phyloP scores from a whole-genome alignment of 2,888 invertebrate genomes.

The Drosophila anomalata region DNA sequence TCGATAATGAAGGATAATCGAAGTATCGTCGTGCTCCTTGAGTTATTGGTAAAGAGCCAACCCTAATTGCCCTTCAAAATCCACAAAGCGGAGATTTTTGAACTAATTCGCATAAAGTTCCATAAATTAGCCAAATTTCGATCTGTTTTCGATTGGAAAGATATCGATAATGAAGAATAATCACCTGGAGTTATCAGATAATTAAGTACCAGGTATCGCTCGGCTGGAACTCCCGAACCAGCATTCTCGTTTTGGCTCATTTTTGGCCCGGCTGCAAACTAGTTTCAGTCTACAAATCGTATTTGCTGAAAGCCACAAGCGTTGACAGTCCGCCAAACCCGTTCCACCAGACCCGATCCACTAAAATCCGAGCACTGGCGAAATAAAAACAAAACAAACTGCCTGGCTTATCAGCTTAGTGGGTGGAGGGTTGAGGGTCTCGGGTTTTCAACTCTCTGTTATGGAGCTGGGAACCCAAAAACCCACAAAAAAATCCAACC shows the following conservation, averaged over 20 bases:
- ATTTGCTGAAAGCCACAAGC: conserved; percentile 68
- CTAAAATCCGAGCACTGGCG: conserved; percentile 14
- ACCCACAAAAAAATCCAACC: conserved; percentile 10
- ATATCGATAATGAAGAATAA: neutral
- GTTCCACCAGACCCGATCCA: conserved; percentile 59
- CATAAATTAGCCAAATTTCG: no score
- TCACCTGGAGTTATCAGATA: conserved; percentile 1
- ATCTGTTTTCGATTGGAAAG: no score
- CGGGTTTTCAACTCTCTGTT: conserved; percentile 20
- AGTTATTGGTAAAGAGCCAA: no score
- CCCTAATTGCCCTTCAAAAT: no score
- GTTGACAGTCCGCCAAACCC: conserved; percentile 76
- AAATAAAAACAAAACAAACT: conserved; percentile 22
- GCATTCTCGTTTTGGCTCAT: conserved; percentile 36
- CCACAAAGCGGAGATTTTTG: no score
- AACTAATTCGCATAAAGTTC: no score
- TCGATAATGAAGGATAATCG: no score
- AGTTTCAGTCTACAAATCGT: conserved; percentile 61
- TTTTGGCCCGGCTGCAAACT: conserved; percentile 57
- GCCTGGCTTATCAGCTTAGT: conserved; percentile 44
- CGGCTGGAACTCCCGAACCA: conserved; percentile 17
- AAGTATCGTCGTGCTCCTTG: no score
- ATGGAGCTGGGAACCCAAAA: conserved; percentile 6
- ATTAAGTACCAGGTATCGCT: conserved; percentile 27
- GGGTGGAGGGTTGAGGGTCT: conserved; percentile 32